phyloP scores from a whole-genome alignment of 2,113 vertebrate genomes.

The Solea senegalensis region DNA sequence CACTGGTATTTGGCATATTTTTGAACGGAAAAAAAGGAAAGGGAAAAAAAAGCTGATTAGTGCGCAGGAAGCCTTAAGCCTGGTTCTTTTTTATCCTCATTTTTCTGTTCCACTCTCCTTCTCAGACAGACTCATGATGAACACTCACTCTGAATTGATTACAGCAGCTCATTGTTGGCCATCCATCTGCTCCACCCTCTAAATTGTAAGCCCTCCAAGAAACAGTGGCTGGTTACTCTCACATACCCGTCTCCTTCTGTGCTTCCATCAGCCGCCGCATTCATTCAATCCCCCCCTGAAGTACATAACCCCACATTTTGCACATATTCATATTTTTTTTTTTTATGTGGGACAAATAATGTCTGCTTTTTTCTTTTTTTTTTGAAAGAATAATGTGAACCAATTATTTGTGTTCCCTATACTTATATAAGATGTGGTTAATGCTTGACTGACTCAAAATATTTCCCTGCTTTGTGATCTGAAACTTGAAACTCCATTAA shows the following conservation, averaged over 20 bases:
- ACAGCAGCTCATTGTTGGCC: conserved; percentile 70
- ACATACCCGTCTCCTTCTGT: conserved; percentile 29
- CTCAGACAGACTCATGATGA: conserved; percentile 57
- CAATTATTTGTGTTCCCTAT: conserved; percentile 24
- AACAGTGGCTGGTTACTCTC: conserved; percentile 26
- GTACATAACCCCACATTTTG: conserved; percentile 36
- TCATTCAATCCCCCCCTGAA: conserved; percentile 43
- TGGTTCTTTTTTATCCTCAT: neutral
- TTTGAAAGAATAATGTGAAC: conserved; percentile 28
- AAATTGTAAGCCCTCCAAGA: conserved; percentile 70
- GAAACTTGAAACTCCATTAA: conserved; percentile 13
- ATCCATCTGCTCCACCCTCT: conserved; percentile 70
- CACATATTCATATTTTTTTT: neutral
- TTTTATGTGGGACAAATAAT: conserved; percentile 18
- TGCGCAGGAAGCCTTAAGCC: neutral
- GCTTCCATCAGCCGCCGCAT: conserved; percentile 55
- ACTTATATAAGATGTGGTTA: conserved; percentile 2
- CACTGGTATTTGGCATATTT: too few species aligned
- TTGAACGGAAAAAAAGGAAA: too few species aligned
- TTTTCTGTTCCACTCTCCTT: conserved; percentile 8
- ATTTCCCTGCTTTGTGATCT: conserved; percentile 5
- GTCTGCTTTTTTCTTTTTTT: conserved; percentile 18
- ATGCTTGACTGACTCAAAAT: conserved; percentile 9
- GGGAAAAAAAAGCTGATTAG: neutral
- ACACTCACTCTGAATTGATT: conserved; percentile 70